Conservation (phyloP, 2,113 vertebrate genomes). For the human region DNA sequence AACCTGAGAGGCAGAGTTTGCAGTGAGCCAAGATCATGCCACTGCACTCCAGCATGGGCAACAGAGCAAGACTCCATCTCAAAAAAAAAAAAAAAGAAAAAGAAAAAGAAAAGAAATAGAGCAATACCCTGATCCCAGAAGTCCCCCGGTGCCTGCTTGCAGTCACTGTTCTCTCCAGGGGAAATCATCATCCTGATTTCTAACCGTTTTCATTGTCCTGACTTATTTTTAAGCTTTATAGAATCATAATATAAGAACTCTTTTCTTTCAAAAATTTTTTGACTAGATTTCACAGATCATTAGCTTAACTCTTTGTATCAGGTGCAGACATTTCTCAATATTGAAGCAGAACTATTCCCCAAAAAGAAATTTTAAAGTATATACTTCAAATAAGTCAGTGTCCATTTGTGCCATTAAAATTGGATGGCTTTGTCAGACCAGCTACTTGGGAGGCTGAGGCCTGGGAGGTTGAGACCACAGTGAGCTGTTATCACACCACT, state of each 20-base stretch:
- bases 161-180: not conserved
- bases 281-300: not conserved
- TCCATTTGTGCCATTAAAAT: not conserved
- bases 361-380: constrained; percentile 9
- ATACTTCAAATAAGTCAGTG: not conserved
- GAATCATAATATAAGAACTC: not conserved
- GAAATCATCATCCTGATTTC: not conserved
- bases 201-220: not conserved
- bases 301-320: not conserved
- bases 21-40: no score
- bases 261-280: not conserved
- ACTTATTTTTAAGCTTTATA: constrained; percentile 28
- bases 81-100: no score
- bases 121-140: not conserved
- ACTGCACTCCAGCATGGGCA: no score
- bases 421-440: not conserved
- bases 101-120: not conserved
- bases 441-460: no score
- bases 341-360: not conserved
- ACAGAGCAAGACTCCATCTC: no score
- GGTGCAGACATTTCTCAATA: not conserved
- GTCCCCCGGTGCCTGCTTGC: not conserved
- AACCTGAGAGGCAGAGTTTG: no score
- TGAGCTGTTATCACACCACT: no score
- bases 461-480: no score